Conservation (phyloP, 1,140 invertebrate species). For the Atta texana region DNA sequence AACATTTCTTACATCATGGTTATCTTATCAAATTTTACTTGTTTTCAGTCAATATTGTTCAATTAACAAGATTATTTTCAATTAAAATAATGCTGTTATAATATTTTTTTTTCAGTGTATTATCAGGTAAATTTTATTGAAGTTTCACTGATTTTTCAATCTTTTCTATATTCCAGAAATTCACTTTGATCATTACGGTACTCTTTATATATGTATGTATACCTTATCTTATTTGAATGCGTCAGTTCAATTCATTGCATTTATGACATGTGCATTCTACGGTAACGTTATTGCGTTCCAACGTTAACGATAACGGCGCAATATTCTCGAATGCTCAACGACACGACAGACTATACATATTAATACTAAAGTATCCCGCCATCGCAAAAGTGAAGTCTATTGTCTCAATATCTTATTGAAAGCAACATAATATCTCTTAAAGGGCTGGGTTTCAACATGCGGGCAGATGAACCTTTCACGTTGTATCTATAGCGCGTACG, state of each 20-base stretch:
- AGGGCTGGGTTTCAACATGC: slow-evolving; percentile 78
- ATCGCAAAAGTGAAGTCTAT: slow-evolving; percentile 73
- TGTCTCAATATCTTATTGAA: slow-evolving; percentile 76
- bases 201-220: background rate
- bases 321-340: slow-evolving; percentile 10
- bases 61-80: too few relatives aligned
- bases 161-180: background rate
- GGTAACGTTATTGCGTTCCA: background rate
- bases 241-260: background rate
- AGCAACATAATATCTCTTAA: slow-evolving; percentile 81
- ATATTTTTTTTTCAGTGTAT: too few relatives aligned
- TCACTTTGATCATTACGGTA: background rate
- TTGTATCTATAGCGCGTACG: slow-evolving; percentile 38
- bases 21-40: background rate
- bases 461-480: slow-evolving; percentile 72
- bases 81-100: too few relatives aligned
- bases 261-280: background rate
- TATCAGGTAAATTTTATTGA: background rate
- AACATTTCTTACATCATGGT: too few relatives aligned
- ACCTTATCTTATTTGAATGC: background rate
- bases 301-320: background rate
- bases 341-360: background rate
- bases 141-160: background rate
- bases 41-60: too few relatives aligned
- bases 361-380: slow-evolving; percentile 52